Evolutionary conservation across 2,113 vertebrate species (phyloP), one percentile per base, ranked within the genome.

Genomic region (Eptatretus burgeri): DNA sequence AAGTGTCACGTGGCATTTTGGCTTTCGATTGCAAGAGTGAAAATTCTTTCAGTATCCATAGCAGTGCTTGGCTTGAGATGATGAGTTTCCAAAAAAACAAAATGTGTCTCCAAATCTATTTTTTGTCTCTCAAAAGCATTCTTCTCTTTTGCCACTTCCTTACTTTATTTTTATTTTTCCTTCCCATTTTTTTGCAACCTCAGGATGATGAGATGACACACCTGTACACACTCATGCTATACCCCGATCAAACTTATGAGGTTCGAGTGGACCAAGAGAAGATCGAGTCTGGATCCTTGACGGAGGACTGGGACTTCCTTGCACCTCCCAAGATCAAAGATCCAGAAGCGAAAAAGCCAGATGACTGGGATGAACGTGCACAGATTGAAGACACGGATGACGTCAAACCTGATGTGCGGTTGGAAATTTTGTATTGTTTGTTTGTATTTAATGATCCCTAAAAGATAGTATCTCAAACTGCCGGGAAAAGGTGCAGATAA

Each of bases 181-280:
- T 41, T 41, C 27, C 27, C 27, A 2, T 41, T 41, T n/a, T 41
- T 41, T 41, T 41, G 27, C 27, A 41, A 41, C 27, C 67, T 13
- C 70, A 84, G 80, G 79, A 82, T 66, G 79, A 82, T 68, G 82
- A 82, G 69, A 78, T 77, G 69, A 77, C 67, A 65, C 77, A 84
- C 68, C 73, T 83, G 64, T 82, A 82, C 69, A 82, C 81, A 3
- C 70, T 87, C 66, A 71, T 84, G 2, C 72, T 85, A 69, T 73
- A 71, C 66, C 74, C 80, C 5, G 80, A 80, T 70, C 79, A 79
- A 73, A 82, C 79, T 9, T 84, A 83, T n/a, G 78, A 78, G 67
- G 78, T 87, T 52, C 84, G 85, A 73, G 82, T 84, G 5, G 78
- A 84, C 71, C 83, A 85, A 62, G 74, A 82, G 67, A 79, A 80